Conservation (phyloP, 2,113 vertebrate genomes). For the Corydoras maculifer region DNA sequence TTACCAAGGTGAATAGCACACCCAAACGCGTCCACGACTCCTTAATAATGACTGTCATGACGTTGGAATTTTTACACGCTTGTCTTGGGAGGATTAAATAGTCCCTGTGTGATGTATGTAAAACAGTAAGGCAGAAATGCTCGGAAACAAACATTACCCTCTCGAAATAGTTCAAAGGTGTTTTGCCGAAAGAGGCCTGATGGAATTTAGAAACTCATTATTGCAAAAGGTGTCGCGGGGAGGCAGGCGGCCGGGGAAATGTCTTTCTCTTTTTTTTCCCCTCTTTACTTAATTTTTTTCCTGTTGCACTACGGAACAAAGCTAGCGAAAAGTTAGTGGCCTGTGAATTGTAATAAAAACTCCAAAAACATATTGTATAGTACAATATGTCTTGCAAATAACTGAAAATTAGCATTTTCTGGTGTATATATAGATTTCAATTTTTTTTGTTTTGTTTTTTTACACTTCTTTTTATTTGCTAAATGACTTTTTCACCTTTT, state of each 20-base stretch:
- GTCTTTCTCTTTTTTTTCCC: not conserved
- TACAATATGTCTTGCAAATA: too few relatives aligned
- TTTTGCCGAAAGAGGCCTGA: conserved; percentile 20
- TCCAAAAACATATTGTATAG: too few relatives aligned
- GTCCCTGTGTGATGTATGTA: conserved; percentile 34
- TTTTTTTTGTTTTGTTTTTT: too few relatives aligned
- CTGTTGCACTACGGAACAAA: too few relatives aligned
- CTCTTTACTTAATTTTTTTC: not conserved
- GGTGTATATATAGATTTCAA: too few relatives aligned
- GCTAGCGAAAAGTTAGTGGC: too few relatives aligned
- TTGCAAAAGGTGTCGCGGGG: not conserved
- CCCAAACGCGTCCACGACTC: conserved; percentile 29
- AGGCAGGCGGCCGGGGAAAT: conserved; percentile 10
- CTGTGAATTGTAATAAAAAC: too few relatives aligned
- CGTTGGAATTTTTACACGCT: conserved; percentile 33
- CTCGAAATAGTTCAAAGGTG: conserved; percentile 27
- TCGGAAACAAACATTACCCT: conserved; percentile 41
- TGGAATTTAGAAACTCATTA: conserved; percentile 24
- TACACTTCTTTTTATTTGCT: too few relatives aligned
- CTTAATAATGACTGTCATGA: conserved; percentile 41
- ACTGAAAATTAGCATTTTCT: too few relatives aligned
- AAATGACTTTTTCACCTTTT: too few relatives aligned
- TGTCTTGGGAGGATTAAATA: conserved; percentile 39
- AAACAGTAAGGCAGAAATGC: conserved; percentile 32
- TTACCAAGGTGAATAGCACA: conserved; percentile 44